Evolutionary conservation across 35 echinoderm and acorn worm genomes (phyloP).

Genomic region (Eucidaris tribuloides): DNA sequence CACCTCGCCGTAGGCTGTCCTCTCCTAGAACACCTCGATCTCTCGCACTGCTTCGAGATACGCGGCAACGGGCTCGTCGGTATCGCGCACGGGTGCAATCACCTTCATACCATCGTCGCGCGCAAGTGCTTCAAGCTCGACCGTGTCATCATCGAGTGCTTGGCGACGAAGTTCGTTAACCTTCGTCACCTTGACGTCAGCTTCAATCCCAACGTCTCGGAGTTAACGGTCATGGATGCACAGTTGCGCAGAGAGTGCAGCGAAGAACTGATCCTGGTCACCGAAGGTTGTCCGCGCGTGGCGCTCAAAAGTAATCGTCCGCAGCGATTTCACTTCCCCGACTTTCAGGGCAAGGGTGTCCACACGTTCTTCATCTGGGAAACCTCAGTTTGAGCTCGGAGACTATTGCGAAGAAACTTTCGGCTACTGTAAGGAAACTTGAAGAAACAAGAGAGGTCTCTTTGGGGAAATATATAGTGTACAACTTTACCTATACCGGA

Average conservation of each 20-base stretch:
- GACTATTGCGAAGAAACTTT: too few relatives aligned
- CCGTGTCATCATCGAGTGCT: constrained; percentile 32
- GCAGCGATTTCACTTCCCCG: neutral
- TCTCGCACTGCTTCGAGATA: constrained; percentile 60
- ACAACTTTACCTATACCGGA: too few relatives aligned
- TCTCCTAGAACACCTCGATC: constrained; percentile 12
- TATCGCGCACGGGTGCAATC: constrained; percentile 16
- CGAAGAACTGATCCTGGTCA: constrained; percentile 4
- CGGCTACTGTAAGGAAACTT: too few relatives aligned
- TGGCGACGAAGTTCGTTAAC: constrained; percentile 14
- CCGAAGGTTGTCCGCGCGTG: constrained; percentile 40
- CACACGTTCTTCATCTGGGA: constrained; percentile 29
- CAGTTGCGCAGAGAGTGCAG: neutral
- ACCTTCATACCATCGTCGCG: constrained; percentile 31
- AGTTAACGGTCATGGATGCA: constrained; percentile 21
- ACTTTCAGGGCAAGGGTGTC: neutral
- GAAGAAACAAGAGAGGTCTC: too few relatives aligned
- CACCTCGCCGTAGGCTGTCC: constrained; percentile 18
- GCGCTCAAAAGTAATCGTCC: neutral
- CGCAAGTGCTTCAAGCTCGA: constrained; percentile 54
- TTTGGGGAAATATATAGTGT: too few relatives aligned
- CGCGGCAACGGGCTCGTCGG: constrained; percentile 21
- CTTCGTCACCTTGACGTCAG: constrained; percentile 56
- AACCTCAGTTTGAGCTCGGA: constrained; percentile 15
- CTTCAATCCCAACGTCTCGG: constrained; percentile 55